phyloP scores from a whole-genome alignment of 2,888 invertebrate genomes.

The Mythimna albipuncta region DNA sequence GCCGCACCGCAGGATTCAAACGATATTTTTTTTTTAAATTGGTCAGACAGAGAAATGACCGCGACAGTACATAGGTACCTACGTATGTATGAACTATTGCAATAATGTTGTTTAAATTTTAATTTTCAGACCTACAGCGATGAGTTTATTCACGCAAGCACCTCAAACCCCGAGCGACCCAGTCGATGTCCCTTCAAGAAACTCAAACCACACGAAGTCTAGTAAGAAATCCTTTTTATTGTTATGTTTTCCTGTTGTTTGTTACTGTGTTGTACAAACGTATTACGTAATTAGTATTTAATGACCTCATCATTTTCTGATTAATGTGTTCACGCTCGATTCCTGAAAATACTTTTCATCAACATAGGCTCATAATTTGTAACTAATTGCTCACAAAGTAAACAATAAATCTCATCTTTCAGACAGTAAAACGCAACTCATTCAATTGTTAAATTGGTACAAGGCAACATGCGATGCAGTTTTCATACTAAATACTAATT shows the following conservation, averaged over 20 bases:
- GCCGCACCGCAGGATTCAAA: too few species aligned
- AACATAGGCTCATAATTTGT: background rate
- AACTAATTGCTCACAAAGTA: background rate
- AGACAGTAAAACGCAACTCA: slow-evolving; percentile 12
- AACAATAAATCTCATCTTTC: slow-evolving; percentile 7
- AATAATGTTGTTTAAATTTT: background rate
- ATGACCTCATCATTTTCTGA: slow-evolving; percentile 45
- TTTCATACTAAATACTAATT: slow-evolving; percentile 43
- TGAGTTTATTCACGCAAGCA: slow-evolving; percentile 91
- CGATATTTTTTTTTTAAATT: too few species aligned
- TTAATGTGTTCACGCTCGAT: slow-evolving; percentile 18
- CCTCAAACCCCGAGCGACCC: slow-evolving; percentile 92
- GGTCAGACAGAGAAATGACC: too few species aligned
- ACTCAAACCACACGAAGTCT: slow-evolving; percentile 73
- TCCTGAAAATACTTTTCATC: slow-evolving; percentile 6
- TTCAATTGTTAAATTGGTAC: slow-evolving; percentile 41
- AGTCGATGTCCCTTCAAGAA: slow-evolving; percentile 90
- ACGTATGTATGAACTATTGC: too few species aligned
- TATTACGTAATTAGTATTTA: background rate
- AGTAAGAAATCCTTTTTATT: slow-evolving; percentile 72
- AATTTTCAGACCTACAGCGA: slow-evolving; percentile 91
- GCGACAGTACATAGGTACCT: too few species aligned
- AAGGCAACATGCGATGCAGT: slow-evolving; percentile 48
- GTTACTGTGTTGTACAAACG: slow-evolving; percentile 5
- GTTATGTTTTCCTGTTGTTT: slow-evolving; percentile 41